Percentiles rank a stretch among this genome's conserved stretches.
These are phyloP conservation scores for Daphoenositta chrysoptera DNA, from an alignment of 2,113 vertebrate genomes.

Conservation along the genomic window DNA sequence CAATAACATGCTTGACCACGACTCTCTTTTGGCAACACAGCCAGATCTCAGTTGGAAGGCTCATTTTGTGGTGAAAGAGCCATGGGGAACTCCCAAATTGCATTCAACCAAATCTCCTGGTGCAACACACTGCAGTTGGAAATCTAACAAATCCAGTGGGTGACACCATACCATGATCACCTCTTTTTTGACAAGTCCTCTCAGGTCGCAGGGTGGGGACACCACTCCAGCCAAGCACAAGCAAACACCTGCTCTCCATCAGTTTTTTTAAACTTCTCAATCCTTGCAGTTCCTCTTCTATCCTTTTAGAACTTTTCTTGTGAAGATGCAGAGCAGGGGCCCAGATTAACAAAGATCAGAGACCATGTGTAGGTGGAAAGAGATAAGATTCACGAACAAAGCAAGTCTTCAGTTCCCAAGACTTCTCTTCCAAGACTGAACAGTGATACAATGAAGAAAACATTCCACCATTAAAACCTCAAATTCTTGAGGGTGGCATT, in stretches of 20 bases:
- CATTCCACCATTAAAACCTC: background rate
- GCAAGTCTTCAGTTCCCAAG: background rate
- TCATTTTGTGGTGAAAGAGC: background rate
- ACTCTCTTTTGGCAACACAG: background rate
- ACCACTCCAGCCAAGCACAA: background rate
- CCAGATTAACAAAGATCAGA: background rate
- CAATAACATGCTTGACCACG: background rate
- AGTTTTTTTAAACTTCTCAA: background rate
- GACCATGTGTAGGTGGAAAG: background rate
- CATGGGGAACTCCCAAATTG: fast-evolving
- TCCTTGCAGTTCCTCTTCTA: background rate
- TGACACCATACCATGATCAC: background rate
- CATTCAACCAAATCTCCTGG: background rate
- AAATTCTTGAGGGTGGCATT: background rate
- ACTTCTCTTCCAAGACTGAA: background rate
- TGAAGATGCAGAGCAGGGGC: background rate
- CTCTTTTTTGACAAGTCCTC: background rate
- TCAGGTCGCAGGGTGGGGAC: background rate
- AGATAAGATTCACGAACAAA: background rate
- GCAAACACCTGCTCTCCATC: background rate
- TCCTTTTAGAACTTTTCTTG: background rate
- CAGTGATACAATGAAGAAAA: background rate
- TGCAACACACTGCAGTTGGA: background rate
- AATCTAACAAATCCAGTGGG: background rate
- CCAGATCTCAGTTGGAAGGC: background rate